Evolutionary conservation across 2,888 invertebrate genomes (phyloP), one percentile per base, ranked within the genome.

Genomic region (Napeogenes sylphis): DNA sequence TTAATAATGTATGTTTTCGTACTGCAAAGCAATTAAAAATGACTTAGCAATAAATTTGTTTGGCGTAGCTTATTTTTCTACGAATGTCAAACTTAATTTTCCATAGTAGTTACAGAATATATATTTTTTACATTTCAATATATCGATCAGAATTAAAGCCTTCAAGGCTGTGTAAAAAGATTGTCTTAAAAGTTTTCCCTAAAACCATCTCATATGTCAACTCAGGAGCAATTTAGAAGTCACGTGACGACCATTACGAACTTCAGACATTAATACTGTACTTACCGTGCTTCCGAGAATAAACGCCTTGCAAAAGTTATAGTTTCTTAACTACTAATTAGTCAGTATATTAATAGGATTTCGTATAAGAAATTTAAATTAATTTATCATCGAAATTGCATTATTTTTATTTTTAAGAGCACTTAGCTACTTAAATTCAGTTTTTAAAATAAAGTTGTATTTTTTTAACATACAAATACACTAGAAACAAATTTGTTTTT

Each of bases 201-300:
- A 51, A 65, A 68, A 59, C 64, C 66, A 63, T 63, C 57, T 55
- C 58, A 45, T 46, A 68, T 63, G 67, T 61, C 65, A 53, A 61
- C 42, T 65, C 63, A 64, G 63, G 65, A 61, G 66, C 67, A 68
- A 64, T 84, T 78, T 70, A 73, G 70, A 71, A 63, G 70, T 73
- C 83, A 82, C 83, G 82, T 79, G 76, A 75, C 62, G 59, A 73
- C 79, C 80, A 82, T 85, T 82, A 82, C 71, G 75, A 83, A 84
- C 75, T 83, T 84, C 78, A 72, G 64, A 70, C 77, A 74, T 76
- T 78, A 77, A 78, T 76, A 78, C 70, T 71, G 70, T 64, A 70
- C 75, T 75, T 77, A 72, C 70, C 66, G 63, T 63, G 57, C 63
- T 67, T 62, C 62, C 59, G 61, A 61, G 56, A 59, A 35, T 47